Evolutionary conservation across 2,113 vertebrate genomes (phyloP).

Genomic region (Cyphomyrus plagiostoma): DNA sequence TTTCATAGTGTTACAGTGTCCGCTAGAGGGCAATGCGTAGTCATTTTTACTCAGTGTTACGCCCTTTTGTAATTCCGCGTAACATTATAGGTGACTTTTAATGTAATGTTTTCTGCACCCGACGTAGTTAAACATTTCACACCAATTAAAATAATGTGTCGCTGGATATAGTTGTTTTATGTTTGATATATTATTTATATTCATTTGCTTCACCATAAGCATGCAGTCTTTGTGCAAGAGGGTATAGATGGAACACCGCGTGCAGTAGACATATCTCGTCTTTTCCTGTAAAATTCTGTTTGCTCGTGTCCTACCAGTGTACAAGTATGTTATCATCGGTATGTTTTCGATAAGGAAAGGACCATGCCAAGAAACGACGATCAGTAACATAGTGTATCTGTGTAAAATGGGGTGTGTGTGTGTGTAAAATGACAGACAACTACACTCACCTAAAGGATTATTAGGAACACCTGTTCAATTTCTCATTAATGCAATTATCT

Average conservation of each 20-base stretch:
- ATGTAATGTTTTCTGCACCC: background rate
- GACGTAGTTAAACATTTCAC: background rate
- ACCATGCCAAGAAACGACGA: background rate
- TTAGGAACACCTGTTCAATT: no score
- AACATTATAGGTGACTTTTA: background rate
- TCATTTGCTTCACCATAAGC: background rate
- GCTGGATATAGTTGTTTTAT: background rate
- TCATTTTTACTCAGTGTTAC: background rate
- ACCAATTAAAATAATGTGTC: background rate
- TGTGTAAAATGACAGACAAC: no score
- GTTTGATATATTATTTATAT: background rate
- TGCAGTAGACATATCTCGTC: background rate
- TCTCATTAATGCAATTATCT: no score
- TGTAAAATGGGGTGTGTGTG: no score
- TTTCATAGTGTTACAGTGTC: background rate
- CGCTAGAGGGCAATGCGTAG: background rate
- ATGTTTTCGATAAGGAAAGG: background rate
- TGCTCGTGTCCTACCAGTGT: background rate
- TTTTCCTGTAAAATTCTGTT: background rate
- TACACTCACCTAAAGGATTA: no score
- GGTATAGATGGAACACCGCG: background rate
- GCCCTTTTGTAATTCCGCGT: background rate
- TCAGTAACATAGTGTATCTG: background rate
- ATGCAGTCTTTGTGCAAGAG: background rate
- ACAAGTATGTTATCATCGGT: background rate